Evolutionary conservation across 2,113 vertebrate genomes (phyloP).

Genomic region (Apus apus): DNA sequence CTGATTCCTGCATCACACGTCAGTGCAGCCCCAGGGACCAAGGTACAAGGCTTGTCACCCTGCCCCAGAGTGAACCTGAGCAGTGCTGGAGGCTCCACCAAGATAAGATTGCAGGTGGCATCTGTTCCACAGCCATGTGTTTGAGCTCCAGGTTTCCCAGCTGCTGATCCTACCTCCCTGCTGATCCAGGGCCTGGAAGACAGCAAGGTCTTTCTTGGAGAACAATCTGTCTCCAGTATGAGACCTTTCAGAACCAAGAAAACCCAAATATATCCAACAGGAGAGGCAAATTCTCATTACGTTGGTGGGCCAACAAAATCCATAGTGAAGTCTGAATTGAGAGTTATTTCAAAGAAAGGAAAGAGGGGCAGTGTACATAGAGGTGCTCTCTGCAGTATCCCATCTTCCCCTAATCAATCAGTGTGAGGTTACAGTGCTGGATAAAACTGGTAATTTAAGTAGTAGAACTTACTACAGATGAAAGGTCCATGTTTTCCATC

Average conservation of each 20-base stretch:
- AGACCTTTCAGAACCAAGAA: neutral
- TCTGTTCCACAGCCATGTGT: rapidly evolving
- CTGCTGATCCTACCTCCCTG: neutral
- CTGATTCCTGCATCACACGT: neutral
- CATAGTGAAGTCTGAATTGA: neutral
- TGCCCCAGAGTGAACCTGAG: neutral
- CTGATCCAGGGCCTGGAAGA: neutral
- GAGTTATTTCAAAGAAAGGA: neutral
- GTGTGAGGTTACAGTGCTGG: neutral
- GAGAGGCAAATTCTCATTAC: neutral
- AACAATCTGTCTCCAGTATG: neutral
- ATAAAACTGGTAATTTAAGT: neutral
- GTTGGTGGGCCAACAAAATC: neutral
- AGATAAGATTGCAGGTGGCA: neutral
- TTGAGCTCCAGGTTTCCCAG: neutral
- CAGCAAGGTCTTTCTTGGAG: neutral
- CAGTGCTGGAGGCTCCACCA: neutral
- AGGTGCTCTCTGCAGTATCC: neutral
- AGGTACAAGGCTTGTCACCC: neutral
- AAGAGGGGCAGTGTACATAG: neutral
- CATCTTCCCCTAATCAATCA: neutral
- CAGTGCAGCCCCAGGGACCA: neutral
- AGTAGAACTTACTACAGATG: constrained; percentile 85
- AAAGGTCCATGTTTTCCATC: constrained; percentile 93
- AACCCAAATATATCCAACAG: neutral